phyloP scores from a whole-genome alignment of 2,797 vertebrate species.

The Myripristis murdjan region DNA sequence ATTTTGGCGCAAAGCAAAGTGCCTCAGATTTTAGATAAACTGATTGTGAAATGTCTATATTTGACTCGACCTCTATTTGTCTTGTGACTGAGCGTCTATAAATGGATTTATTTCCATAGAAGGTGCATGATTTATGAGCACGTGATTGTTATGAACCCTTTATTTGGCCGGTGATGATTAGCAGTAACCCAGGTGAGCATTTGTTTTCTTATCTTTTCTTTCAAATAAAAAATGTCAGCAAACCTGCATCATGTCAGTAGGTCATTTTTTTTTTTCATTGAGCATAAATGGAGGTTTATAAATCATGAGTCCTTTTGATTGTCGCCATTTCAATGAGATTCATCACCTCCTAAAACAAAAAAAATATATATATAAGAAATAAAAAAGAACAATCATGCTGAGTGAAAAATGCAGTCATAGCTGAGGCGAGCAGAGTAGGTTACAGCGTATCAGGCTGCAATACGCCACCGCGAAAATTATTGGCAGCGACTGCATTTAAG shows the following conservation, averaged over 20 bases:
- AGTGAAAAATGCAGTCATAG: too few relatives aligned
- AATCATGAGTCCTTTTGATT: too few relatives aligned
- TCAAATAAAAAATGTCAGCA: not conserved
- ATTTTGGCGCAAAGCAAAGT: slow-evolving; percentile 73
- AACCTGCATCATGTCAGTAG: not conserved
- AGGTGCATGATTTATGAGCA: slow-evolving; percentile 17
- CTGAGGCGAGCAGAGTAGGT: not conserved
- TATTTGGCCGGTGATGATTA: not conserved
- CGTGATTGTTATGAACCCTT: slow-evolving; percentile 31
- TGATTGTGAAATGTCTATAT: slow-evolving; percentile 57
- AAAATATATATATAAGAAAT: too few relatives aligned
- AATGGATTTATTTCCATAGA: slow-evolving; percentile 40
- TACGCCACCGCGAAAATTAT: not conserved
- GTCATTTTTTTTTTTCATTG: not conserved
- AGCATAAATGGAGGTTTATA: too few relatives aligned
- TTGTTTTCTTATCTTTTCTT: not conserved
- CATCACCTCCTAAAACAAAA: too few relatives aligned
- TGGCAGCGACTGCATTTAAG: not conserved
- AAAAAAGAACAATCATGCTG: too few relatives aligned
- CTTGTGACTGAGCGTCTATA: slow-evolving; percentile 24
- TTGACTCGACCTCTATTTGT: slow-evolving; percentile 20
- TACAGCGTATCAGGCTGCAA: not conserved
- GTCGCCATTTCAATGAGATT: too few relatives aligned
- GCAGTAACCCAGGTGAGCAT: not conserved
- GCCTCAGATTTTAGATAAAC: slow-evolving; percentile 63